A percentile compares a stretch with the other conserved stretches of the same genome.
Conservation (phyloP, 2,797 vertebrate genomes). For the Pipistrellus kuhlii region DNA sequence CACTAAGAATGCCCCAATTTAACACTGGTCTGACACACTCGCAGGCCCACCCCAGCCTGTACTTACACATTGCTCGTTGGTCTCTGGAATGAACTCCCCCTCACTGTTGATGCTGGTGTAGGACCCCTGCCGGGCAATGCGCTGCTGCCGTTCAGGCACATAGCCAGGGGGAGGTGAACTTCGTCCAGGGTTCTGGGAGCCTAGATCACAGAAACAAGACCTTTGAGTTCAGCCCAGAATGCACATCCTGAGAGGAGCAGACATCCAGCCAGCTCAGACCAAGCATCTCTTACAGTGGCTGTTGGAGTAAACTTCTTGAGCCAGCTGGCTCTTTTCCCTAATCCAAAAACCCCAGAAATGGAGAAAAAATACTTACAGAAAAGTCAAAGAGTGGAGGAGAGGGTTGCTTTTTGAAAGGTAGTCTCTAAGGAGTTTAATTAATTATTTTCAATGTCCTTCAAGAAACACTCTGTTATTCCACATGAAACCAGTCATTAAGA, state of each 20-base stretch:
- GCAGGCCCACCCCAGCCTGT: neutral
- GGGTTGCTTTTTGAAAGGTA: neutral
- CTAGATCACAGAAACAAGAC: slow-evolving; percentile 86
- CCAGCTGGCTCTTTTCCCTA: neutral
- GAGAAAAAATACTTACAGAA: slow-evolving; percentile 26
- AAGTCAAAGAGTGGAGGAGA: slow-evolving; percentile 1
- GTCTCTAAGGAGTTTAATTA: slow-evolving; percentile 20
- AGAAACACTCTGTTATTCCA: slow-evolving; percentile 2
- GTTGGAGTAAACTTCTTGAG: neutral
- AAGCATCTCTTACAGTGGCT: neutral
- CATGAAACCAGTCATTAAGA: neutral
- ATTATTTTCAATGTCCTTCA: slow-evolving; percentile 40
- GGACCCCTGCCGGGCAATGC: slow-evolving; percentile 97
- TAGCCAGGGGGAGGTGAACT: slow-evolving; percentile 98
- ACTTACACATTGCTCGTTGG: slow-evolving; percentile 96
- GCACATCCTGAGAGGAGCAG: neutral
- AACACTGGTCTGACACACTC: neutral
- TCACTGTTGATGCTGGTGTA: slow-evolving; percentile 99
- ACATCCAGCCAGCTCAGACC: neutral
- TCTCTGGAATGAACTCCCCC: slow-evolving; percentile 98
- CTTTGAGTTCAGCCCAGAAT: slow-evolving; percentile 22
- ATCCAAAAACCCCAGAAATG: neutral
- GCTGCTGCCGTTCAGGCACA: slow-evolving; percentile 96
- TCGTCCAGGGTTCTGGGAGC: slow-evolving; percentile 95
- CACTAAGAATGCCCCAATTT: neutral